These are phyloP conservation scores for Aricia artaxerxes DNA, from an alignment of 2,888 invertebrate species.

Conservation along the genomic window DNA sequence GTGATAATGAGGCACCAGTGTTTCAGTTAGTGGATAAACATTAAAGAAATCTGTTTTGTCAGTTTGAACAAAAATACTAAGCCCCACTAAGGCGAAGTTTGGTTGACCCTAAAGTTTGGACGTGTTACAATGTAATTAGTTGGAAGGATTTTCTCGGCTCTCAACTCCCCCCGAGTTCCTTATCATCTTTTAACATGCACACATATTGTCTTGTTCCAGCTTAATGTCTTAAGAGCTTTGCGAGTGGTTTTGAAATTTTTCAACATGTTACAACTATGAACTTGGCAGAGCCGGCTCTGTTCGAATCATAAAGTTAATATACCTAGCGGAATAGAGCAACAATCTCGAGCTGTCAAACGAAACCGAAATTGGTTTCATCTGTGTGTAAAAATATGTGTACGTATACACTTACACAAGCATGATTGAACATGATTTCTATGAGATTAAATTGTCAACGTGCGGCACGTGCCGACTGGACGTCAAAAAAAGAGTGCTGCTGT, in stretches of 20 bases:
- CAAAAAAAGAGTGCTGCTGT: too few species aligned
- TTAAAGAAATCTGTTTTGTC: constrained; percentile 38
- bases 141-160: constrained; percentile 60
- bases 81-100: constrained; percentile 58
- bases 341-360: too few species aligned
- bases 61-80: constrained; percentile 39
- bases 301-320: too few species aligned
- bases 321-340: too few species aligned
- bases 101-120: constrained; percentile 73
- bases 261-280: not conserved
- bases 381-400: too few species aligned
- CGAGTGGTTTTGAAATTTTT: not conserved
- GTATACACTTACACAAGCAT: too few species aligned
- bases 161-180: constrained; percentile 70
- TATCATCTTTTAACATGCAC: constrained; percentile 49
- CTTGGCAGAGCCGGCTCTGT: not conserved
- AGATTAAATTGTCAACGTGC: too few species aligned
- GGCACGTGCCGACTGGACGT: too few species aligned
- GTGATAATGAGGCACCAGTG: constrained; percentile 16
- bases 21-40: not conserved
- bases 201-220: constrained; percentile 16
- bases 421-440: too few species aligned
- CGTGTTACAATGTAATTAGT: constrained; percentile 78
- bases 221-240: constrained; percentile 24
- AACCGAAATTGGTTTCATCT: too few species aligned